Evolutionary conservation across 2,113 vertebrate species (phyloP), one percentile per base, ranked within the genome.

Genomic region (Galemys pyrenaicus): DNA sequence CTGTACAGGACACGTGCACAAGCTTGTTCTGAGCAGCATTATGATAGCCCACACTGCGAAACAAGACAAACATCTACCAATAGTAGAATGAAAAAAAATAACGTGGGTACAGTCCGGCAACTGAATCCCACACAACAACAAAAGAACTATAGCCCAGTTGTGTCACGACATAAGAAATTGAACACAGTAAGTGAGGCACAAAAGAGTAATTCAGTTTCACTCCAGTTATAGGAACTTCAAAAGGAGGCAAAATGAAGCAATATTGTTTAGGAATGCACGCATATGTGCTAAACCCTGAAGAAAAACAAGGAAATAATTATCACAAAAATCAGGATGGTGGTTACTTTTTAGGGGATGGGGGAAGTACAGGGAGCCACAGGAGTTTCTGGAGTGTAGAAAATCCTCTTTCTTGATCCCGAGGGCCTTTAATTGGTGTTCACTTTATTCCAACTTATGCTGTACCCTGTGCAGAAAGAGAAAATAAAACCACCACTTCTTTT

Each of bases 361-460:
- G 37, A 75, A 71, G 70, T 64, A 46, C 77, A 91, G 46, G 32
- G 12, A 67, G 32, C 35, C 17, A 19, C 5, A 0, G 37, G 51
- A 84, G 22, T 13, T 87, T 85, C 58, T 60, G 17, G 44, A 73
- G 39, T 65, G 2, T 60, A 95, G 41, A 35, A 94, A 79, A 44
- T 82, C 78, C 32, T 87, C 39, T 60, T 95, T 94, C 68, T 96
- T 93, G 19, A 60, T 17, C 46, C 37, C 28, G 13, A 73, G 15
- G 70, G 12, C 80, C 73, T 28, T 73, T 60, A 96, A 58, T 71
- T 77, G 44, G 17, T 90, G 49, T 94, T 92, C 28, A n/a, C 15
- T 94, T 86, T 82, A 68, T 85, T 86, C 35, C 51, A 67, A 12
- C 46, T 89, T 89, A 77, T 60, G 87, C 71, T 93, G 41, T 64